Percentiles rank a stretch among this genome's conserved stretches.
Evolutionary conservation across 37 sponge, comb jelly and placozoan species (phyloP).

Genomic region (Trichoplax adhaerens): DNA sequence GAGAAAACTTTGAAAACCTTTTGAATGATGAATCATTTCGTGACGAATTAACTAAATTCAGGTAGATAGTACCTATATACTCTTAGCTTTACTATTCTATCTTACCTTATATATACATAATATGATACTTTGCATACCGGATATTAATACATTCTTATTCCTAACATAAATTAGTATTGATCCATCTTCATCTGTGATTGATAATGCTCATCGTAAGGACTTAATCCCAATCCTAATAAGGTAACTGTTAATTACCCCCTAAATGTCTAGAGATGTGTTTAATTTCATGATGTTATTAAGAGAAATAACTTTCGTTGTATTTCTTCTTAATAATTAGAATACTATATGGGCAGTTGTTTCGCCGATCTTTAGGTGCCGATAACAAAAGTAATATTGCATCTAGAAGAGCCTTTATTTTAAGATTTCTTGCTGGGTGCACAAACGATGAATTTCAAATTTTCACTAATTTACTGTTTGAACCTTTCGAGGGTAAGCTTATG

Average conservation of each 20-base stretch:
- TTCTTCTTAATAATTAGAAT: conserved; percentile 12
- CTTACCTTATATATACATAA: too few relatives aligned
- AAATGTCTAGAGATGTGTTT: too few relatives aligned
- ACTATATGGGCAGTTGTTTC: conserved; percentile 56
- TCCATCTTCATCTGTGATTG: conserved; percentile 25
- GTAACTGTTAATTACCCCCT: conserved; percentile 9
- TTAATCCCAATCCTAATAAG: conserved; percentile 49
- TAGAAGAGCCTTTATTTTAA: conserved; percentile 32
- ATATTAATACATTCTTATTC: too few relatives aligned
- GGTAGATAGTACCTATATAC: too few relatives aligned
- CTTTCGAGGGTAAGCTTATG: conserved; percentile 10
- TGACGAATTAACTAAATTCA: conserved; percentile 29
- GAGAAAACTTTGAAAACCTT: conserved; percentile 44
- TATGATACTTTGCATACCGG: too few relatives aligned
- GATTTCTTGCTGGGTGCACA: conserved; percentile 43
- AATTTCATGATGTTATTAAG: too few relatives aligned
- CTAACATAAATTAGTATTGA: not conserved
- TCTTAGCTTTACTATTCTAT: too few relatives aligned
- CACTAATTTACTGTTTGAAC: conserved; percentile 19
- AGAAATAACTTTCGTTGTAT: too few relatives aligned
- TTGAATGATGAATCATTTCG: conserved; percentile 47
- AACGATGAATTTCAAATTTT: conserved; percentile 33
- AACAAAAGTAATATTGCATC: conserved; percentile 21
- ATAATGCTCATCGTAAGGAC: conserved; percentile 27
- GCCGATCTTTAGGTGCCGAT: conserved; percentile 1